phyloP scores from a whole-genome alignment of 2,888 invertebrate genomes.

The Aspidapion aeneum region DNA sequence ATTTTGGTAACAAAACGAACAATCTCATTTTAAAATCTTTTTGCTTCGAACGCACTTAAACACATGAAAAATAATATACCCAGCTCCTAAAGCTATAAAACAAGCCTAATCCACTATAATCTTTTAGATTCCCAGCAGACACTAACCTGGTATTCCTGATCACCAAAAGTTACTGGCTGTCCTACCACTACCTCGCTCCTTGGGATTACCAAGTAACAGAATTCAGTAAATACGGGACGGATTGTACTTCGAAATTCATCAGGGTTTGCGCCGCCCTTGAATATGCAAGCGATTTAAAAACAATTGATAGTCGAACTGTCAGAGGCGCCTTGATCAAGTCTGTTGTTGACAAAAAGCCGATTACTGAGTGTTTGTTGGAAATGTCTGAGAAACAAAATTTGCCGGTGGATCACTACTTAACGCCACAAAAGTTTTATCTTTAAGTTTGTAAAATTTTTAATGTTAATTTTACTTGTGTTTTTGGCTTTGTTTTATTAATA shows the following conservation, averaged over 20 bases:
- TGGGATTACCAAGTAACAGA: conserved; percentile 82
- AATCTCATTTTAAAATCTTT: too few relatives aligned
- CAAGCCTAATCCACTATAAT: too few relatives aligned
- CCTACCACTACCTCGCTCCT: conserved; percentile 75
- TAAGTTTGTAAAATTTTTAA: neutral
- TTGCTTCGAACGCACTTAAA: too few relatives aligned
- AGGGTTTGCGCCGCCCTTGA: conserved; percentile 68
- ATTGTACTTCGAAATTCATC: conserved; percentile 64
- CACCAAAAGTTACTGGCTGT: conserved; percentile 73
- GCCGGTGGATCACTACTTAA: conserved; percentile 44
- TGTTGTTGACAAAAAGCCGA: conserved; percentile 53
- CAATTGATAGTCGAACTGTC: conserved; percentile 59
- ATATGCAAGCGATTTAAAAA: conserved; percentile 60
- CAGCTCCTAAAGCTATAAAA: too few relatives aligned
- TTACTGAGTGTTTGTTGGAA: conserved; percentile 57
- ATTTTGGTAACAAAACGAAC: too few relatives aligned
- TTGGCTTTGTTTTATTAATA: too few relatives aligned
- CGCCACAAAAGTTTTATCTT: conserved; percentile 28
- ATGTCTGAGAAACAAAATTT: conserved; percentile 45
- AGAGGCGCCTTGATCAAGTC: conserved; percentile 60
- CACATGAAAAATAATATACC: too few relatives aligned
- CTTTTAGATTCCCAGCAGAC: conserved; percentile 67
- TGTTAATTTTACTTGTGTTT: too few relatives aligned
- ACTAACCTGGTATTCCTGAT: conserved; percentile 73
- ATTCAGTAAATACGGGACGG: conserved; percentile 70